These are phyloP conservation scores for Erebia ligea DNA, from an alignment of 2,888 invertebrate species.

Conservation along the genomic window DNA sequence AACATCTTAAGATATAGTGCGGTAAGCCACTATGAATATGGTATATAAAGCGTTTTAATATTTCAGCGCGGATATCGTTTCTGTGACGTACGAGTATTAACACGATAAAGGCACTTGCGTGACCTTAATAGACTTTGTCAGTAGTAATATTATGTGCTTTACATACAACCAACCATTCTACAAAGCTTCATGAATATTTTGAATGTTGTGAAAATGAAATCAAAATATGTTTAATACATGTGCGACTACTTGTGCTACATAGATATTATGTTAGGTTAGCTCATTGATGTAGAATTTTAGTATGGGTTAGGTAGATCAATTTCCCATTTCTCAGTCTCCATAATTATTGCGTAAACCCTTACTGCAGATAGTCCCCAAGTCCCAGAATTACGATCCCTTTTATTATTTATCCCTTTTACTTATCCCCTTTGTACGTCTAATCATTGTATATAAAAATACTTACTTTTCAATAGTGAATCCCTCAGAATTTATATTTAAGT, in stretches of 20 bases:
- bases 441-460: no score
- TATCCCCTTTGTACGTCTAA: no score
- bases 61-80: not conserved
- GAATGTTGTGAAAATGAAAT: no score
- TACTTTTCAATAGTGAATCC: no score
- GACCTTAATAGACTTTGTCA: slow-evolving; percentile 4
- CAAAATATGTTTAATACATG: no score
- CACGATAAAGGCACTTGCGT: not conserved
- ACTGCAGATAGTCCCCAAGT: not conserved
- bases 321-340: not conserved
- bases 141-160: not conserved
- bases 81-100: not conserved
- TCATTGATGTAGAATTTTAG: no score
- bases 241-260: no score
- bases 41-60: slow-evolving; percentile 3
- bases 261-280: no score
- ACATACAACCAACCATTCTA: not conserved
- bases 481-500: no score
- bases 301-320: no score
- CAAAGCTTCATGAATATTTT: not conserved
- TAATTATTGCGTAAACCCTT: no score
- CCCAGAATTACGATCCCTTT: not conserved
- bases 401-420: no score
- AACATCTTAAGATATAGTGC: not conserved
- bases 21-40: not conserved